These are phyloP conservation scores for Protodeltote pygarga DNA, from an alignment of 2,888 invertebrate species.

Conservation along the genomic window DNA sequence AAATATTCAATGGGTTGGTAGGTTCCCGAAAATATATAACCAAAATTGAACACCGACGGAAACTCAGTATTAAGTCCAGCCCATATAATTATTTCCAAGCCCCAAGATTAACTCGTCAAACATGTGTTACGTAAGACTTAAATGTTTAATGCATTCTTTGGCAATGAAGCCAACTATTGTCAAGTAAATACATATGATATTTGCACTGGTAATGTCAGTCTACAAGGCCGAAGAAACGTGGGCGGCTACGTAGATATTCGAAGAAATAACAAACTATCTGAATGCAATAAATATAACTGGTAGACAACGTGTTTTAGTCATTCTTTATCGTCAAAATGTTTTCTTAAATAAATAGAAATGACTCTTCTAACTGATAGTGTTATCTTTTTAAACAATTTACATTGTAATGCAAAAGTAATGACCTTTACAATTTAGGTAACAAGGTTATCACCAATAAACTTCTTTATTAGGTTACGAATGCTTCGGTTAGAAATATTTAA, in stretches of 20 bases:
- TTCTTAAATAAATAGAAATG: slow-evolving; percentile 7
- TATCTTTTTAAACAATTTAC: not conserved
- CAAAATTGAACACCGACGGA: slow-evolving; percentile 3
- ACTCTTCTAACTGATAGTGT: not conserved
- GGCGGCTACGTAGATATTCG: slow-evolving; percentile 11
- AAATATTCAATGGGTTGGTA: too few species aligned
- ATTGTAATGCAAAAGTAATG: not conserved
- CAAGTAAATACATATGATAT: slow-evolving; percentile 51
- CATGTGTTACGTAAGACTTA: slow-evolving; percentile 51
- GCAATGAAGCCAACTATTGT: slow-evolving; percentile 65
- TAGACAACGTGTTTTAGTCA: slow-evolving; percentile 22
- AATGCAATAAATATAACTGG: slow-evolving; percentile 29
- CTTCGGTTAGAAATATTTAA: too few species aligned
- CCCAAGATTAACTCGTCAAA: slow-evolving; percentile 48
- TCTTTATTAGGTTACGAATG: too few species aligned
- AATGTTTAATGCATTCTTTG: slow-evolving; percentile 65
- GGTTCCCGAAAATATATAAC: too few species aligned
- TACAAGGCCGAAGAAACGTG: slow-evolving; percentile 37
- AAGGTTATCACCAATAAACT: too few species aligned
- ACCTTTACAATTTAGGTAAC: not conserved
- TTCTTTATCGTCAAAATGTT: slow-evolving; percentile 12
- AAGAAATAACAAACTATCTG: slow-evolving; percentile 27
- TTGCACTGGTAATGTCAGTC: slow-evolving; percentile 52
- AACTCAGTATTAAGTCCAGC: slow-evolving; percentile 14
- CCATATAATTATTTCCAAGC: slow-evolving; percentile 25